Conservation (phyloP, 1,140 invertebrate species). For the Aporrectodea caliginosa region DNA sequence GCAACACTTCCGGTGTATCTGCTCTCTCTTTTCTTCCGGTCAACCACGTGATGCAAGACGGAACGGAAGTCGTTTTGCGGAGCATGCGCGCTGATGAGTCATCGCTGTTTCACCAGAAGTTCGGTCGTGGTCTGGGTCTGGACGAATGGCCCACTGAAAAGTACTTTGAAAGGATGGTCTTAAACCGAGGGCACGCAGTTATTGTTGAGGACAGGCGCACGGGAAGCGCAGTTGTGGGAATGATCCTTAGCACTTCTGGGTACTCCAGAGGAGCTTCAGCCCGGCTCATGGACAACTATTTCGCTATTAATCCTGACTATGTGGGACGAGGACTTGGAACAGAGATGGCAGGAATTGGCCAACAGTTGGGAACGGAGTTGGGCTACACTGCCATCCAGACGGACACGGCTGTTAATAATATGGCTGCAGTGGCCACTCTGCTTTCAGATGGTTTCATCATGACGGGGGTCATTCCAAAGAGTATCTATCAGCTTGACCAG, state of each 20-base stretch:
- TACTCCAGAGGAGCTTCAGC: neutral
- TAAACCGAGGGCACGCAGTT: neutral
- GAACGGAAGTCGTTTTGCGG: neutral
- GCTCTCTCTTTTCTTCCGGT: neutral
- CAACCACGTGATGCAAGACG: neutral
- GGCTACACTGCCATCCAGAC: no score
- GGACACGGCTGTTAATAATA: neutral
- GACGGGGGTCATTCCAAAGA: neutral
- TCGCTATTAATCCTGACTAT: no score
- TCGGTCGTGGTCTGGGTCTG: neutral
- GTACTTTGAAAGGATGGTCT: neutral
- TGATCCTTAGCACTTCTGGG: neutral
- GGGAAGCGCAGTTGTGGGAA: neutral
- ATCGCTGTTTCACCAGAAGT: neutral
- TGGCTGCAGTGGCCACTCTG: neutral
- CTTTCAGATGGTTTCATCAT: neutral
- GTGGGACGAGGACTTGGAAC: no score
- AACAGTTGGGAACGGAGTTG: no score
- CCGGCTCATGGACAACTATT: neutral
- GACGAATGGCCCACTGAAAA: neutral
- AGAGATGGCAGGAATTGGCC: no score
- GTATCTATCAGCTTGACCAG: neutral
- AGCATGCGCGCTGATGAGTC: neutral
- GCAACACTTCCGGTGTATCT: no score
- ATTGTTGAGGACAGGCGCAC: neutral